Conservation (phyloP, 2,888 invertebrate species). For the Melanargia galathea region DNA sequence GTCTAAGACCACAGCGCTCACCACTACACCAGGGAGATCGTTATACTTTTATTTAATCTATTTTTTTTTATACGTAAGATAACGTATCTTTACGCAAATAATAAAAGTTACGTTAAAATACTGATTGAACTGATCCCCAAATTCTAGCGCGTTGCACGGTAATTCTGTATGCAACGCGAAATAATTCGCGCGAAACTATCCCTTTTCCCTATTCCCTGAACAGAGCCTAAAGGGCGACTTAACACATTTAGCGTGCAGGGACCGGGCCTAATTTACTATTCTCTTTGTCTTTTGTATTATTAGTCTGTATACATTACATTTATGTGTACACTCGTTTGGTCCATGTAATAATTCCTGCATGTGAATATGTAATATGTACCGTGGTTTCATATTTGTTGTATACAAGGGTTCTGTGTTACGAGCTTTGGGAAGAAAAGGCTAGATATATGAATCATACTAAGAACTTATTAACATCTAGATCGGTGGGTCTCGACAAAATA, state of each 20-base stretch:
- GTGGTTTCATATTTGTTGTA: conserved; percentile 5
- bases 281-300: conserved; percentile 41
- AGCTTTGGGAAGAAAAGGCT: neutral
- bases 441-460: too few relatives aligned
- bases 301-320: conserved; percentile 36
- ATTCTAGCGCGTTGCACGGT: too few relatives aligned
- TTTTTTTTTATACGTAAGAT: too few relatives aligned
- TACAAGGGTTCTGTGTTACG: neutral
- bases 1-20: neutral
- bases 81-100: too few relatives aligned
- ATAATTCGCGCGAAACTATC: too few relatives aligned
- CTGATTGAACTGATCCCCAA: too few relatives aligned
- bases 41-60: too few relatives aligned
- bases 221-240: conserved; percentile 33
- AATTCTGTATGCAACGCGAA: too few relatives aligned
- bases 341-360: conserved; percentile 24
- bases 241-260: conserved; percentile 39
- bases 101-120: too few relatives aligned
- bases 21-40: too few relatives aligned
- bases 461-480: too few relatives aligned
- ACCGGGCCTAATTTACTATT: conserved; percentile 38
- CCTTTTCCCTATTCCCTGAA: neutral
- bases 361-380: conserved; percentile 18
- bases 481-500: too few relatives aligned
- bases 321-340: conserved; percentile 33